Percentiles rank a stretch among this genome's conserved stretches.
These are phyloP conservation scores for Oscheius sp. DNA, from an alignment of 1,140 invertebrate species.

Conservation along the genomic window DNA sequence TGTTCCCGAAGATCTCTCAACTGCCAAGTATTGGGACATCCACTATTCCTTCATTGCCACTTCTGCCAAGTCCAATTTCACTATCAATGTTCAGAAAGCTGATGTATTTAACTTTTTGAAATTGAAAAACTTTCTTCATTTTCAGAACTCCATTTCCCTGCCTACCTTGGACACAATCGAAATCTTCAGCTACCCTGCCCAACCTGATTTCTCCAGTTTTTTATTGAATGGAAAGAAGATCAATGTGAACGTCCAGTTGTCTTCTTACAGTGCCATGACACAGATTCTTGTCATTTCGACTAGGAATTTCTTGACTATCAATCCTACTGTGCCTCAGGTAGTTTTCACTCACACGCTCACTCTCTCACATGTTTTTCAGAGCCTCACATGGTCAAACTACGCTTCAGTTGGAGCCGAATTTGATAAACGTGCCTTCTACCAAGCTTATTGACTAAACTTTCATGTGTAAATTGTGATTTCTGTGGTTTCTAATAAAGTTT, in stretches of 20 bases:
- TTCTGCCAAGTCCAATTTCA: not conserved
- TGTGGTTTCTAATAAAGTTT: too few species aligned
- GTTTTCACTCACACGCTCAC: not conserved
- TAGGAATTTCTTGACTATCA: not conserved
- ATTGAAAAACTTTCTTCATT: not conserved
- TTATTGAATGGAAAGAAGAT: conserved; percentile 26
- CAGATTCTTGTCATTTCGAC: conserved; percentile 23
- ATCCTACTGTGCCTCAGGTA: not conserved
- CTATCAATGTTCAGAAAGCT: not conserved
- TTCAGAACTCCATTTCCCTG: conserved; percentile 26
- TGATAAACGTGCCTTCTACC: too few species aligned
- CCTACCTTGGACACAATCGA: conserved; percentile 35
- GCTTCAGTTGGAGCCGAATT: too few species aligned
- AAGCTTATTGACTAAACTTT: too few species aligned
- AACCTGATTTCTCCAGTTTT: conserved; percentile 34
- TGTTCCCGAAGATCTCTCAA: conserved; percentile 4
- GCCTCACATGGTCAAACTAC: not conserved
- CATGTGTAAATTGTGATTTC: too few species aligned
- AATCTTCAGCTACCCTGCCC: conserved; percentile 34
- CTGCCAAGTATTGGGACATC: not conserved
- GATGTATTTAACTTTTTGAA: not conserved
- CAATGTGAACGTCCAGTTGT: conserved; percentile 32
- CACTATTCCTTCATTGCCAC: not conserved
- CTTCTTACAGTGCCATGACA: conserved; percentile 31
- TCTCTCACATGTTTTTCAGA: not conserved